These are phyloP conservation scores for Pteronotus mesoamericanus DNA, from an alignment of 2,797 vertebrate species.

Conservation along the genomic window DNA sequence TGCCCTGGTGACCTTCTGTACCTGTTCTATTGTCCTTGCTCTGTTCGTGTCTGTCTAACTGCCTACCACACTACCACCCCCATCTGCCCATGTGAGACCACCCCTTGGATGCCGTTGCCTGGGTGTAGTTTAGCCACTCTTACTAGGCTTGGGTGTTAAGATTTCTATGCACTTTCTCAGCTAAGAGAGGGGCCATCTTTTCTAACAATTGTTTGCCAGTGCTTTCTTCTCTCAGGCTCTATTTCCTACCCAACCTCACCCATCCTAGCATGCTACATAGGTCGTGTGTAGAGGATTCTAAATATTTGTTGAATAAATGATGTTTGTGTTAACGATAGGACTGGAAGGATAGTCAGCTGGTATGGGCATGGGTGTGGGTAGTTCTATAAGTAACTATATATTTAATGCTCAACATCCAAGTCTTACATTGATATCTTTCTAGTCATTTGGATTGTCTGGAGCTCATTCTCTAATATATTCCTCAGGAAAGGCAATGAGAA, in stretches of 20 bases:
- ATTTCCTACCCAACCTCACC: background rate
- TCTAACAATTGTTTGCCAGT: background rate
- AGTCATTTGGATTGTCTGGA: background rate
- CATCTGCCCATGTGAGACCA: background rate
- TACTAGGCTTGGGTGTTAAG: background rate
- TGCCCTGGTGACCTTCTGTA: too few relatives aligned
- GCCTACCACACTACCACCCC: background rate
- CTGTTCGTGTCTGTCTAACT: too few relatives aligned
- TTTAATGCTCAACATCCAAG: background rate
- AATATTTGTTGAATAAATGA: conserved; percentile 15
- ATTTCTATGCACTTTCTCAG: background rate
- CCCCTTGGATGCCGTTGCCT: background rate
- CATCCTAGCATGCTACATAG: background rate
- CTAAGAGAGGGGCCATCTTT: background rate
- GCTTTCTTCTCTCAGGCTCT: background rate
- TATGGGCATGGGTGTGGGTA: background rate
- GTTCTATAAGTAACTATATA: background rate
- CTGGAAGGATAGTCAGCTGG: background rate
- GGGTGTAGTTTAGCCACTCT: background rate
- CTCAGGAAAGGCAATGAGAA: background rate
- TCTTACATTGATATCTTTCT: background rate
- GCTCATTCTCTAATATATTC: background rate
- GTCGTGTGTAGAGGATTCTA: background rate
- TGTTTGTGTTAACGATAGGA: background rate
- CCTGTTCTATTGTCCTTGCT: too few relatives aligned